phyloP scores from a whole-genome alignment of 2,113 vertebrate species.

The Forbesichthys papilliferus region DNA sequence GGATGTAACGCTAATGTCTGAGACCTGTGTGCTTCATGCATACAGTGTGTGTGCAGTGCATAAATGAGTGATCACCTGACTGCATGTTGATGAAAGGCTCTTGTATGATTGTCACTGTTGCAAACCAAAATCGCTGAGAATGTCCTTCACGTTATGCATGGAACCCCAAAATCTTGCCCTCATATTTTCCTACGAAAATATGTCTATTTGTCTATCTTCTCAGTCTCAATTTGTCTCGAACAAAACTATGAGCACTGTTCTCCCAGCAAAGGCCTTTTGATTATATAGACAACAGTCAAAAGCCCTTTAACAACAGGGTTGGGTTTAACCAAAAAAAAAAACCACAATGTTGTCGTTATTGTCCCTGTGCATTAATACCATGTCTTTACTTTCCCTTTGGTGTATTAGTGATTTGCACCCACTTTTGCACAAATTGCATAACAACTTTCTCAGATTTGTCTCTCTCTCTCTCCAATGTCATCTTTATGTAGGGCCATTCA shows the following conservation, averaged over 20 bases:
- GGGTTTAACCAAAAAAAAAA: conserved; percentile 19
- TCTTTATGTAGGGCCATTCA: conserved; percentile 5
- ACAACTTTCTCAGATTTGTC: not conserved
- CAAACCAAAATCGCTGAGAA: conserved; percentile 45
- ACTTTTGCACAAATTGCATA: not conserved
- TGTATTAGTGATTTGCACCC: conserved; percentile 4
- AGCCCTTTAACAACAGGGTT: conserved; percentile 5
- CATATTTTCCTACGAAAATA: not conserved
- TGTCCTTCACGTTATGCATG: conserved; percentile 44
- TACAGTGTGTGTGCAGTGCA: too few relatives aligned
- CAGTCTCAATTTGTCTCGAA: not conserved
- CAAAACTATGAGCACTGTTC: too few relatives aligned
- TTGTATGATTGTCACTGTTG: conserved; percentile 22
- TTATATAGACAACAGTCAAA: not conserved
- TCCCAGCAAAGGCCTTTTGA: not conserved
- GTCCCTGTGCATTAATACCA: conserved; percentile 9
- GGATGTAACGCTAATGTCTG: too few relatives aligned
- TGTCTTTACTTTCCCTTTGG: not conserved
- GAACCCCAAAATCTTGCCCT: conserved; percentile 20
- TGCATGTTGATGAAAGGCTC: too few relatives aligned
- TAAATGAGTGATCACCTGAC: too few relatives aligned
- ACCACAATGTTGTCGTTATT: not conserved
- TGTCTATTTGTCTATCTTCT: not conserved
- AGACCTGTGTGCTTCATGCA: too few relatives aligned
- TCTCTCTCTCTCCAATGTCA: not conserved